Evolutionary conservation across 2,888 invertebrate genomes (phyloP), one percentile per base, ranked within the genome.

Genomic region (Tachina grossa): DNA sequence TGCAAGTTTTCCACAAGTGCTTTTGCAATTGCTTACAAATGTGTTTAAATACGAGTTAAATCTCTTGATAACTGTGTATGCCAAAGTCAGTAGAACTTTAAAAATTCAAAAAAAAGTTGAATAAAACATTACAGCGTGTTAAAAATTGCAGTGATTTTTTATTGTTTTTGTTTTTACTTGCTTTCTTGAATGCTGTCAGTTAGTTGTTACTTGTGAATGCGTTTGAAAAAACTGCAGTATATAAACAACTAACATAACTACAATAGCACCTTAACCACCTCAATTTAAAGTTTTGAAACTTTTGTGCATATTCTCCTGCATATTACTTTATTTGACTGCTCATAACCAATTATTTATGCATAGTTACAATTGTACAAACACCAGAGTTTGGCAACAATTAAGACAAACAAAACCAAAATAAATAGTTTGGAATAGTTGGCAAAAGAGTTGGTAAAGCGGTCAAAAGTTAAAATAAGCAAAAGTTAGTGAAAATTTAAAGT

Each of bases 21-120:
- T 72, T 81, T 59, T 68, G 10, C 39, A 59, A 59, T 43, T 49
- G 31, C 66, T 57, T 53, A 19, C 61, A 53, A 78, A 78, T 69
- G 11, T 11, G 51, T 69, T 78, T 43, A 45, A 78, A 69, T 78
- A n/a, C 9, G 1, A 61, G 31, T 69, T 53, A 61, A 61, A 78
- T 61, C 31, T 13, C 51, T 43, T 49, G 59, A 31, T 41, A 61
- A 66, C 43, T 47, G 16, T 9, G 19, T 51, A 39, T 11, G 39
- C 14, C n/a, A 16, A 16, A 31, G 57, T 55, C 16, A 8, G 11
- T 31, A 19, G 41, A 51, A 31, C 10, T 49, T 39, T 41, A 16
- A 53, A 69, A 4, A 41, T 59, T 0, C 13, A 57, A 39, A 1
- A n/a, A 59, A 59, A 6, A 0, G 22, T 13, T 57, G 4, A 16